Conservation (phyloP, 1,140 invertebrate genomes). For the Harpegnathos saltator region DNA sequence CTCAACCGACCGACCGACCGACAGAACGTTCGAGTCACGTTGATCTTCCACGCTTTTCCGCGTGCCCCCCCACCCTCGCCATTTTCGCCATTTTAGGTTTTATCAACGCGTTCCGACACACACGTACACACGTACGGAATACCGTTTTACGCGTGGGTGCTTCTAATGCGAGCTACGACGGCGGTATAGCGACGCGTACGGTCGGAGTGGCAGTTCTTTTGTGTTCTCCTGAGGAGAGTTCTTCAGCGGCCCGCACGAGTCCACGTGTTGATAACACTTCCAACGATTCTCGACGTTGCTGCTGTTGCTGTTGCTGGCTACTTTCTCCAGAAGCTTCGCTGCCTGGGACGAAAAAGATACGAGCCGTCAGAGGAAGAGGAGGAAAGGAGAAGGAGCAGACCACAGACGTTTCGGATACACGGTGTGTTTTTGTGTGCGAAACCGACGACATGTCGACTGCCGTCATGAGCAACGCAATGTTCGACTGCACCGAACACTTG, state of each 20-base stretch:
- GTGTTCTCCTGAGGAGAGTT: slow-evolving; percentile 67
- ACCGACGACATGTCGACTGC: slow-evolving; percentile 81
- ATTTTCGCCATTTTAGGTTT: neutral
- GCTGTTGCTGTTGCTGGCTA: no score
- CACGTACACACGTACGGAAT: slow-evolving; percentile 37
- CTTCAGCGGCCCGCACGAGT: no score
- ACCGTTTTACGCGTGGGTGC: slow-evolving; percentile 47
- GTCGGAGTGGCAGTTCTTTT: slow-evolving; percentile 78
- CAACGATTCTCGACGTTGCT: no score
- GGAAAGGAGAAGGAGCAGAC: slow-evolving; percentile 11
- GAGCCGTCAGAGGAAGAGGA: neutral
- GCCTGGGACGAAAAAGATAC: slow-evolving; percentile 10
- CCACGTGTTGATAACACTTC: no score
- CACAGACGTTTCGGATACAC: slow-evolving; percentile 4
- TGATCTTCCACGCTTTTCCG: neutral
- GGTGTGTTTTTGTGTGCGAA: slow-evolving; percentile 72
- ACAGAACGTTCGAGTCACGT: neutral
- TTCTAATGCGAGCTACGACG: slow-evolving; percentile 65
- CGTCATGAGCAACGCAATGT: slow-evolving; percentile 83
- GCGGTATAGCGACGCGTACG: slow-evolving; percentile 38
- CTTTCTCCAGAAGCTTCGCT: neutral
- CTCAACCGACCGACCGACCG: neutral
- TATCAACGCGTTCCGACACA: slow-evolving; percentile 19
- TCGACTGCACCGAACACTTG: slow-evolving; percentile 81
- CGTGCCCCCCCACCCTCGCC: neutral